Base-by-base conservation (phyloP, 2,797 vertebrate species). In the Podarcis lilfordi region DNA sequence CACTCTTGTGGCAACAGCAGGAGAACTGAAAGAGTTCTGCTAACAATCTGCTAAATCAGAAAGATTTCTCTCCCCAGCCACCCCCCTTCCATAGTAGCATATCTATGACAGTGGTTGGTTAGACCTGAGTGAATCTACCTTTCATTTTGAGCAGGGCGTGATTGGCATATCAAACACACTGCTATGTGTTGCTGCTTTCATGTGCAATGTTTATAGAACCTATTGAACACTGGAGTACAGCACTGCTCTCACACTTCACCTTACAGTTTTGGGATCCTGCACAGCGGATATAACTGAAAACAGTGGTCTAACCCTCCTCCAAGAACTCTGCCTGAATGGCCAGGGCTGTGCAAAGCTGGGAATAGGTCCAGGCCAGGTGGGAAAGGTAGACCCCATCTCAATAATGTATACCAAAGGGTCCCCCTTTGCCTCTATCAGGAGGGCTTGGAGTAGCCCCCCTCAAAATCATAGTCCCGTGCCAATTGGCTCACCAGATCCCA, bases 111-210 rank as follows among this genome's bases (percentile, higher is more conserved):
- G 40, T 78, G 43, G 45, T 13, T 45, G 76, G 27, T 6, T 50
- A 50, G 27, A 78, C 27, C 11, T 45, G 40, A 8, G 40, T n/a
- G 40, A 45, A 27, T 5, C 25, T n/a, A 43, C 40, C 43, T 37
- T 37, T n/a, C 17, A 72, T 25, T 10, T 90, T 86, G 17, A 50
- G 69, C 61, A 75, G 32, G 84, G 21, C 43, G 43, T 40, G 32
- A 27, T 76, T 77, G 43, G 40, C 68, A 76, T 80, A 80, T 93
- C 43, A 87, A 50, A 55, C 72, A 85, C 55, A 29, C 59, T 84
- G 9, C 37, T 37, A 4, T 74, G 3, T 66, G 19, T 80, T 5
- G 71, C 5, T 17, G 37, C 40, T 35, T 82, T 82, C 71, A 66
- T 75, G 15, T 19, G 74, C 68, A 59, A 21, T 87, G 72, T 77